Evolutionary conservation across 2,888 invertebrate genomes (phyloP), one percentile per base, ranked within the genome.

Genomic region (Sthenelais limicola): DNA sequence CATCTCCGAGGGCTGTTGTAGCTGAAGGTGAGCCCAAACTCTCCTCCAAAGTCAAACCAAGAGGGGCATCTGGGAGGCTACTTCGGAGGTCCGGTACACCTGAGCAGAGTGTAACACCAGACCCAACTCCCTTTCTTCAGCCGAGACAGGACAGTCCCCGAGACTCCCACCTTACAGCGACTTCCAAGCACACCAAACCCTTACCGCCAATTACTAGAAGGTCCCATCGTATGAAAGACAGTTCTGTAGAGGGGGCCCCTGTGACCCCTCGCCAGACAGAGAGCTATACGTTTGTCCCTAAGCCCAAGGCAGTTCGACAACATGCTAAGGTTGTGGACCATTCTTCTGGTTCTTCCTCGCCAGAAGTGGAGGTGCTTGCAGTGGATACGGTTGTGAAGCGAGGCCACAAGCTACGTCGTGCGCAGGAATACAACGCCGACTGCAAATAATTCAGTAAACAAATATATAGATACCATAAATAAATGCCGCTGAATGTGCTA

Each of bases 121-220:
- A 71, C 33, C 62, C 71, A 5, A 32, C 71, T 15, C 62, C 62
- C 2, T 71, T 71, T 48, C 30, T 71, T 9, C 62, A 62, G 38
- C 35, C 33, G 2, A 38, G n/a, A 18, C 33, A 68, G 3, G 3
- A 21, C 5, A 47, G 47, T 18, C 18, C 24, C 9, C 30, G 18
- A 1, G 43, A 43, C 5, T 5, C 18, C 12, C 21, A 21, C 21
- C 15, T 21, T 9, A n/a, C 66, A 15, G 26, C 35, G 18, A 66
- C 66, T 26, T 9, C n/a, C 1, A n/a, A 35, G 43, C 9, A 33
- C 21, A n/a, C n/a, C n/a, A 33, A 35, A 21, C 67, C 67, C 1
- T 48, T 67, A 9, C 67, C 67, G n/a, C 67, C 67, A 1, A 67
- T 67, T n/a, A n/a, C 28, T 32, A 47, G 30, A 12, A 5, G 18